Conservation (phyloP, 2,113 vertebrate species). For the Scartelaos histophorus region DNA sequence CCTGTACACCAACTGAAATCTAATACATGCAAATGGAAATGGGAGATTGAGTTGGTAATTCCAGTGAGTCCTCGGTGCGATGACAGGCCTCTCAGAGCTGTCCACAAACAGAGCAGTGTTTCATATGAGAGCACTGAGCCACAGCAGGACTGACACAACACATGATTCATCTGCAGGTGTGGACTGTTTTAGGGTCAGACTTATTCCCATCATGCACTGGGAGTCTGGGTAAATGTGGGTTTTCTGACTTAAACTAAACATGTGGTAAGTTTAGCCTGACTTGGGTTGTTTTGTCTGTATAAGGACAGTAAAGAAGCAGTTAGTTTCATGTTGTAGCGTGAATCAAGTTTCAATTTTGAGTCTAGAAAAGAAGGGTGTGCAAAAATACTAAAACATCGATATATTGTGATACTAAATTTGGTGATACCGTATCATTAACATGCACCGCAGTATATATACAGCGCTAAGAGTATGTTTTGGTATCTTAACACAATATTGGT, state of each 20-base stretch:
- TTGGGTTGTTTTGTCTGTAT: neutral
- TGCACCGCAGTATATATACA: too few relatives aligned
- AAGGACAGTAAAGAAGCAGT: neutral
- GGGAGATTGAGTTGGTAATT: constrained; percentile 34
- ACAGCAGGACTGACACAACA: constrained; percentile 29
- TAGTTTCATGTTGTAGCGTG: neutral
- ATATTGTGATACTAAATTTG: too few relatives aligned
- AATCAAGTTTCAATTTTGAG: neutral
- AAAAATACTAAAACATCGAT: too few relatives aligned
- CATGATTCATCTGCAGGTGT: constrained; percentile 35
- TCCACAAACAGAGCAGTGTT: constrained; percentile 37
- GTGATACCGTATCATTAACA: too few relatives aligned
- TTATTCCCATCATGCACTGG: neutral
- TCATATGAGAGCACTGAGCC: constrained; percentile 29
- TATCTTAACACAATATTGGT: too few relatives aligned
- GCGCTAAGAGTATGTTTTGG: too few relatives aligned
- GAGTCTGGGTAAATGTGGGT: neutral
- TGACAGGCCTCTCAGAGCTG: constrained; percentile 38
- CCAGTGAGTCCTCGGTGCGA: constrained; percentile 11
- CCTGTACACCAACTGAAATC: neutral
- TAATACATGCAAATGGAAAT: constrained; percentile 18
- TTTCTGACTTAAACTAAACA: neutral
- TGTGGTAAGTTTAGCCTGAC: neutral
- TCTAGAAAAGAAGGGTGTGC: too few relatives aligned
- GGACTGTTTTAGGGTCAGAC: constrained; percentile 10